These are phyloP conservation scores for Drosophila paranaensis DNA, from an alignment of 2,888 invertebrate species.

Conservation along the genomic window DNA sequence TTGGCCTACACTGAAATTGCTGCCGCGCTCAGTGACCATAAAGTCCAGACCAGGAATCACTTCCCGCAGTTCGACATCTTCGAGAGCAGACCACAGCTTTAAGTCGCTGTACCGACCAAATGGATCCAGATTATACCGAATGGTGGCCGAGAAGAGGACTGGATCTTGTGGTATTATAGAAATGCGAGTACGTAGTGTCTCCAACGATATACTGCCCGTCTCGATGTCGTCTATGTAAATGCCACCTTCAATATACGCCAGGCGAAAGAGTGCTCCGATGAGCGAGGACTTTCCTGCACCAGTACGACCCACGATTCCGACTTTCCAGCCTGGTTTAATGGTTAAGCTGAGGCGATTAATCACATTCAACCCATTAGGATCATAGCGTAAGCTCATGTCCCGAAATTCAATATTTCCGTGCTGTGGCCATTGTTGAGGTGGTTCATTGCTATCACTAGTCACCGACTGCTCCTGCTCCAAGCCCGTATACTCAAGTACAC, in stretches of 20 bases:
- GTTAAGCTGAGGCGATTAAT: constrained; percentile 89
- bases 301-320: constrained; percentile 92
- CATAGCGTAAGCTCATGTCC: constrained; percentile 87
- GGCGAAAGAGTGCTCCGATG: constrained; percentile 91
- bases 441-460: constrained; percentile 80
- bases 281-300: constrained; percentile 93
- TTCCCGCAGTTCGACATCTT: constrained; percentile 86
- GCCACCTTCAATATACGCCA: constrained; percentile 89
- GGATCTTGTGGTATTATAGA: constrained; percentile 87
- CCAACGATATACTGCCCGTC: constrained; percentile 85
- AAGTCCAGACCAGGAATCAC: constrained; percentile 85
- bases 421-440: constrained; percentile 89
- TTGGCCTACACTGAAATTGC: constrained; percentile 88
- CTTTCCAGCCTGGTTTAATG: constrained; percentile 88
- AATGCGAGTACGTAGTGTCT: constrained; percentile 85
- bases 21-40: constrained; percentile 86
- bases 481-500: constrained; percentile 89
- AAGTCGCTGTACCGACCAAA: constrained; percentile 83
- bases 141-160: constrained; percentile 87
- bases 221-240: constrained; percentile 90
- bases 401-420: constrained; percentile 87
- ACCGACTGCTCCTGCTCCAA: constrained; percentile 87
- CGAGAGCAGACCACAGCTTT: constrained; percentile 81
- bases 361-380: constrained; percentile 87
- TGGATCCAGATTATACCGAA: constrained; percentile 88